phyloP scores from a whole-genome alignment of 2,797 vertebrate genomes.

The Simalia tracyae region DNA sequence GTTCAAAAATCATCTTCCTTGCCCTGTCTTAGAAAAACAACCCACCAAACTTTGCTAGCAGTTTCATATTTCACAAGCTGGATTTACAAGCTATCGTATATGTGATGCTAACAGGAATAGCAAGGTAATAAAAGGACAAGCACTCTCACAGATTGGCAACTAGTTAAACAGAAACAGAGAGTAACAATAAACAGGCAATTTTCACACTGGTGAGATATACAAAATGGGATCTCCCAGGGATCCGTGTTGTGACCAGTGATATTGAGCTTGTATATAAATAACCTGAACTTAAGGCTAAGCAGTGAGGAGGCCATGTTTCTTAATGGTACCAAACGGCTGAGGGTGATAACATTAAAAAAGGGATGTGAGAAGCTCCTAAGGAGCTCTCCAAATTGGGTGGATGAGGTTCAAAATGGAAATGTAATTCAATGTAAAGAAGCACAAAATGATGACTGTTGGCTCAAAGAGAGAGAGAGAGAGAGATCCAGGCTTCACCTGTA shows the following conservation, averaged over 20 bases:
- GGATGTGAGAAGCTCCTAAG: neutral
- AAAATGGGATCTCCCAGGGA: neutral
- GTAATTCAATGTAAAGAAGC: too few species aligned
- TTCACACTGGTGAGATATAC: neutral
- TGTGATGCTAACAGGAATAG: neutral
- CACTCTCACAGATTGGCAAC: neutral
- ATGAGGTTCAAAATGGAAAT: too few species aligned
- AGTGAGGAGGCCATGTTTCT: neutral
- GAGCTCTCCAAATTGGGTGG: too few species aligned
- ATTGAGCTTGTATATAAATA: neutral
- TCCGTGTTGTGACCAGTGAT: neutral
- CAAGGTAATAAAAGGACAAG: neutral
- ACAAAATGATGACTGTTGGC: too few species aligned
- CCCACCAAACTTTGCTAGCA: neutral
- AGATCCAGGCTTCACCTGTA: too few species aligned
- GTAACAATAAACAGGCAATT: neutral
- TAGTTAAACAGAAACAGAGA: neutral
- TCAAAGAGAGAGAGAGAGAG: too few species aligned
- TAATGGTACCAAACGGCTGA: too few species aligned
- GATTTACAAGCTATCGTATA: neutral
- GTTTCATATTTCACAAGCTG: neutral
- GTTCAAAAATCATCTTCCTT: neutral
- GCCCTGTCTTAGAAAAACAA: neutral
- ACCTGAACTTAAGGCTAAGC: neutral
- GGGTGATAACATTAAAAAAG: neutral